A percentile compares a stretch with the other conserved stretches of the same genome.
phyloP scores from a whole-genome alignment of 1,140 invertebrate genomes.

The Chlorops oryzae region DNA sequence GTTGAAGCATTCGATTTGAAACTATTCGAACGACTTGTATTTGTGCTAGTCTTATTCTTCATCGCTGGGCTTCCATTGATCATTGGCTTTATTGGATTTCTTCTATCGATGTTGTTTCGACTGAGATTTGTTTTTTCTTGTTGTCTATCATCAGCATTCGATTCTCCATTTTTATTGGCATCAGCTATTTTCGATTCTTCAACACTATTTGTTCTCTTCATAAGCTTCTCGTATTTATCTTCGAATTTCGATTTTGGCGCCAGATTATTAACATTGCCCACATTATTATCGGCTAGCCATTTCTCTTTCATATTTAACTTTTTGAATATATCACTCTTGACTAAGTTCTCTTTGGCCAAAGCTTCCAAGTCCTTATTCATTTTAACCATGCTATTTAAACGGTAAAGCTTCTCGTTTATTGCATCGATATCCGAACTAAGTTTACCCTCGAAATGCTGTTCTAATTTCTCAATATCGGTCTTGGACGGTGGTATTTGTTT shows the following conservation, averaged over 20 bases:
- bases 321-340: slow-evolving; percentile 44
- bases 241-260: slow-evolving; percentile 36
- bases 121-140: no score
- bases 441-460: slow-evolving; percentile 31
- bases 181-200: slow-evolving; percentile 2
- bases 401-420: slow-evolving; percentile 43
- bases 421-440: slow-evolving; percentile 43
- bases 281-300: slow-evolving; percentile 39
- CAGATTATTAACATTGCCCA: neutral
- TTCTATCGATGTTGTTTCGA: no score
- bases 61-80: slow-evolving; percentile 5
- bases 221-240: slow-evolving; percentile 31
- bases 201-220: slow-evolving; percentile 1
- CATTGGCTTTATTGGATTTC: neutral
- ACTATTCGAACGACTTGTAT: slow-evolving; percentile 30
- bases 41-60: slow-evolving; percentile 8
- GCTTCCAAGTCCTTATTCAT: slow-evolving; percentile 45
- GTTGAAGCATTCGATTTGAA: slow-evolving; percentile 21
- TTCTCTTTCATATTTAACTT: slow-evolving; percentile 45
- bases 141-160: neutral
- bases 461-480: slow-evolving; percentile 38
- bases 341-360: slow-evolving; percentile 43
- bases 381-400: slow-evolving; percentile 42
- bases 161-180: neutral
- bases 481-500: slow-evolving; percentile 4